phyloP scores from a whole-genome alignment of 2,113 vertebrate genomes.

The Bucco capensis region DNA sequence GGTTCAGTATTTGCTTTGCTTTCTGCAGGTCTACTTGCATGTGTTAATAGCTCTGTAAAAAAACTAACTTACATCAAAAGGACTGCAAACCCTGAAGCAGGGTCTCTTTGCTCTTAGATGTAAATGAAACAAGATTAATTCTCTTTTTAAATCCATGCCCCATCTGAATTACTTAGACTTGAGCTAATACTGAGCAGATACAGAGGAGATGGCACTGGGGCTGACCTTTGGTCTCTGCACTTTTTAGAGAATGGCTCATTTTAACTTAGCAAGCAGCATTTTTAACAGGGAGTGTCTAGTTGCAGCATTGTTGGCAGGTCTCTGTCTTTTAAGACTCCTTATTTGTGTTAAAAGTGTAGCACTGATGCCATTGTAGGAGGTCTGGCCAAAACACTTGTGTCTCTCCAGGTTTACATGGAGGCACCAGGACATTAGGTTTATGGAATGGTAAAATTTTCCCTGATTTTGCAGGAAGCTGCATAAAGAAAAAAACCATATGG shows the following conservation, averaged over 20 bases:
- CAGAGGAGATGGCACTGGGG: neutral
- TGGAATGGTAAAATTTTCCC: accelerated
- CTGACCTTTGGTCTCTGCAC: neutral
- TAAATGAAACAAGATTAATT: neutral
- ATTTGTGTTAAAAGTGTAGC: neutral
- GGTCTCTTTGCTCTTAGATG: neutral
- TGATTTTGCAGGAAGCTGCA: neutral
- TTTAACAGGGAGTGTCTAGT: neutral
- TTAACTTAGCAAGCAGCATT: neutral
- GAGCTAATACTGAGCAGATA: neutral
- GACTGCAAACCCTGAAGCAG: neutral
- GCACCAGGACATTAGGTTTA: neutral
- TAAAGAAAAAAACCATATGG: neutral
- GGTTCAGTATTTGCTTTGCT: neutral
- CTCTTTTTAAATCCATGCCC: neutral
- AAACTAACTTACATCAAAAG: neutral
- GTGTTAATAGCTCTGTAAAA: neutral
- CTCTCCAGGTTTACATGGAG: neutral
- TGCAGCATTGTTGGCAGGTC: neutral
- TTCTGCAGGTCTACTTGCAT: neutral
- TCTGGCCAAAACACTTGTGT: neutral
- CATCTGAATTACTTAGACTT: neutral
- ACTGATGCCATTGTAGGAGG: neutral
- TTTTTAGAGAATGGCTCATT: neutral
- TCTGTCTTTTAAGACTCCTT: neutral